A percentile compares a stretch with the other conserved stretches of the same genome.
These are phyloP conservation scores for Acrossocheilus fasciatus DNA, from an alignment of 2,797 vertebrate species.

Conservation along the genomic window DNA sequence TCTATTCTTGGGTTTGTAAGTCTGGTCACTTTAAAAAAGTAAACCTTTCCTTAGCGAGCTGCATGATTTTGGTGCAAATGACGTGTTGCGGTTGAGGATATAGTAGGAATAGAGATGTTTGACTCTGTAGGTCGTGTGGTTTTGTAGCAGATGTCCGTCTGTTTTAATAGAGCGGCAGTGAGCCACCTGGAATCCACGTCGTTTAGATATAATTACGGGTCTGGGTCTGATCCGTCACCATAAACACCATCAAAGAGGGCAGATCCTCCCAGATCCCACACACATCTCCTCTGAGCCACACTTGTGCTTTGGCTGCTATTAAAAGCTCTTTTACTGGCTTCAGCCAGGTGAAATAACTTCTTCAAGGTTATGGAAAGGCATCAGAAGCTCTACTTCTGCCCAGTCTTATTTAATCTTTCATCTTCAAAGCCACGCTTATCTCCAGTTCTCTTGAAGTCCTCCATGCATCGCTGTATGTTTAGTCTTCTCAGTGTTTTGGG, in stretches of 20 bases:
- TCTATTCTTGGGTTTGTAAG: background rate
- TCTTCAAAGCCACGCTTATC: conserved; percentile 48
- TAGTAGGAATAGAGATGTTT: background rate
- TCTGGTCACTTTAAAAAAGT: background rate
- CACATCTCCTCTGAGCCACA: conserved; percentile 70
- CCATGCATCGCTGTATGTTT: conserved; percentile 52
- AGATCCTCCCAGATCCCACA: conserved; percentile 66
- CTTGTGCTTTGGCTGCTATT: conserved; percentile 60
- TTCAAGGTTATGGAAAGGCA: conserved; percentile 18
- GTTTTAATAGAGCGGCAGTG: conserved; percentile 67
- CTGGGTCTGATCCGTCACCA: conserved; percentile 58
- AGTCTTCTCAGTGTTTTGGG: conserved; percentile 51
- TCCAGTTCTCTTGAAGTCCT: conserved; percentile 19
- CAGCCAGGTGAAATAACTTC: conserved; percentile 63
- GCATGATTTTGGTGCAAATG: background rate
- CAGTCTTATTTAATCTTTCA: conserved; percentile 34
- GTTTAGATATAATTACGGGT: conserved; percentile 71
- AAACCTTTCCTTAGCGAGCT: background rate
- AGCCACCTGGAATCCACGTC: conserved; percentile 70
- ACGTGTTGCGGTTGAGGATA: background rate
- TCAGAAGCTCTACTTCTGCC: conserved; percentile 12
- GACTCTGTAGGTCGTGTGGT: background rate
- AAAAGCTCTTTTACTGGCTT: conserved; percentile 53
- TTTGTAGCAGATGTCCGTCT: conserved; percentile 6
- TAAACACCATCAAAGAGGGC: conserved; percentile 68